These are phyloP conservation scores for Heliconius hermathena DNA, from an alignment of 1,140 invertebrate genomes.

Conservation along the genomic window DNA sequence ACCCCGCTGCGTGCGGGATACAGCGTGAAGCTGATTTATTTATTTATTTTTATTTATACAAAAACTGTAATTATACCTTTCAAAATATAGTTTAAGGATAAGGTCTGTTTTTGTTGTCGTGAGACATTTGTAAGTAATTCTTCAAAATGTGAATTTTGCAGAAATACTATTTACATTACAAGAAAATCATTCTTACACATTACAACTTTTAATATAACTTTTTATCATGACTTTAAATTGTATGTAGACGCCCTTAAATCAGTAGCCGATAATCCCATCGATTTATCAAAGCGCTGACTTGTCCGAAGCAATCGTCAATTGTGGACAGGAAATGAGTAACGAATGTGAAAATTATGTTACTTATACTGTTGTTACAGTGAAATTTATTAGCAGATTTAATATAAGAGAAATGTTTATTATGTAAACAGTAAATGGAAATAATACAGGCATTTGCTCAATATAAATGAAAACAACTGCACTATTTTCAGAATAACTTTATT, in stretches of 20 bases:
- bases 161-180: no score
- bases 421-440: slow-evolving; percentile 21
- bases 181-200: no score
- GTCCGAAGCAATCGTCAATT: slow-evolving; percentile 53
- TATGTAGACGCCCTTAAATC: slow-evolving; percentile 47
- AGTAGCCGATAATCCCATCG: slow-evolving; percentile 63
- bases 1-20: no score
- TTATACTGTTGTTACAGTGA: slow-evolving; percentile 22
- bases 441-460: slow-evolving; percentile 10
- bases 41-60: no score
- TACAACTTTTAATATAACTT: neutral
- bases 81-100: no score
- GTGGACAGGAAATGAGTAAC: slow-evolving; percentile 59
- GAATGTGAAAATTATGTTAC: slow-evolving; percentile 40
- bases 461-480: slow-evolving; percentile 10
- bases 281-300: slow-evolving; percentile 65
- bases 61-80: no score
- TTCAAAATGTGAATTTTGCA: no score
- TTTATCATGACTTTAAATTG: neutral
- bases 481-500: slow-evolving; percentile 9
- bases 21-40: no score
- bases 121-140: no score
- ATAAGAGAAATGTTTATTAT: slow-evolving; percentile 32
- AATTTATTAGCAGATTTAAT: slow-evolving; percentile 35
- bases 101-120: no score